Base-by-base conservation (phyloP, 2,797 vertebrate species). In the Siniperca scherzeri region DNA sequence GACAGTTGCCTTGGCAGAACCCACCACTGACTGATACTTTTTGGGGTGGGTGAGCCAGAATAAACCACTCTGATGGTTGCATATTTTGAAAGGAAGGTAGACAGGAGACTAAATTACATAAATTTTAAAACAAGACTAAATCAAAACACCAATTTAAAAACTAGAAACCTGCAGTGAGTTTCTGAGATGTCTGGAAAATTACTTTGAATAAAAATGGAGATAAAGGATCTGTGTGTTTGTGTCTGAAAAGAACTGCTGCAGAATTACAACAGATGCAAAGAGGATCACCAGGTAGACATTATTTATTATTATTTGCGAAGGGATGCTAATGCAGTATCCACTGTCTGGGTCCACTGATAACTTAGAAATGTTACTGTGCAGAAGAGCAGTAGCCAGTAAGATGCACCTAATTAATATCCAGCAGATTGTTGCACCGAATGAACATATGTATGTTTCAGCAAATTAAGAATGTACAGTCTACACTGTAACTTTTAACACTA, bases 51-150 rank as follows among this genome's bases (percentile, higher is more conserved):
- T 65, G 76, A 71, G 53, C 60, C 69, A 75, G 73, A 61, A 57
- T 48, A 48, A 78, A 84, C 55, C 33, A 6, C 78, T 50, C 48
- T 30, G 30, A 44, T 3, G 19, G 74, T 3, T 38, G 53, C 62
- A 57, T 36, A 70, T 76, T 81, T 72, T 2, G 2, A 61, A 14
- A 67, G 44, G 12, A 33, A n/a, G 53, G 40, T 57, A 73, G 53
- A 77, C 42, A 50, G 70, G 36, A 72, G 27, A 62, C 46, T 53
- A 33, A 46, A 76, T 78, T 6, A 59, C 1, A 71, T 53, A 69
- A 78, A 86, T 62, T 61, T 83, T 57, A 55, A 60, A 88, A 83
- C 38, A 69, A 59, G 2, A 52, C 14, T 55, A 42, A 83, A 55
- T 70, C 27, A 78, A 73, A 74, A 60, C 17, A 69, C 17, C 14